phyloP scores from a whole-genome alignment of 2,113 vertebrate species.

The Dendrocopos noguchii region DNA sequence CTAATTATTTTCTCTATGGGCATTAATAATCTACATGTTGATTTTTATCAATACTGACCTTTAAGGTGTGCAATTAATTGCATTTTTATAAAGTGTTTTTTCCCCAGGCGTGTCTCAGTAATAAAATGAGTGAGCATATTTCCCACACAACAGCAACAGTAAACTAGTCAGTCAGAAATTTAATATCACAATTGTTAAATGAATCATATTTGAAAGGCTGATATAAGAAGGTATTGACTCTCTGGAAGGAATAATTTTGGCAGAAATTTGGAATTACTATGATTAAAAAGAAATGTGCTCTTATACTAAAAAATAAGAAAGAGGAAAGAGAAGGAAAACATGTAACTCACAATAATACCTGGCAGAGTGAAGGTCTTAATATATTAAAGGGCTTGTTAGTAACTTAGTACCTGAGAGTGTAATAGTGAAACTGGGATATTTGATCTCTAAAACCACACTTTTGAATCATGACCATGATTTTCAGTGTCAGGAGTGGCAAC shows the following conservation, averaged over 20 bases:
- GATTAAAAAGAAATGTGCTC: not conserved
- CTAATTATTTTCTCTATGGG: slow-evolving; percentile 30
- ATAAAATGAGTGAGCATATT: not conserved
- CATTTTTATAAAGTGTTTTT: not conserved
- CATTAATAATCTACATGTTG: slow-evolving; percentile 30
- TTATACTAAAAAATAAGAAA: not conserved
- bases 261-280: not conserved
- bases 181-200: not conserved
- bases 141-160: not conserved
- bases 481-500: not conserved
- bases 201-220: not conserved
- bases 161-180: not conserved
- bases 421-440: not conserved
- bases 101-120: not conserved
- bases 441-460: not conserved
- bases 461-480: not conserved
- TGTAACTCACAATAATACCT: not conserved
- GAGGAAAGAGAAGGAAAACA: not conserved
- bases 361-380: not conserved
- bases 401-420: not conserved
- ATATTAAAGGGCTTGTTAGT: not conserved
- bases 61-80: slow-evolving; percentile 39
- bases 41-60: slow-evolving; percentile 60
- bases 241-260: not conserved
- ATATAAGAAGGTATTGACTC: not conserved